Base-by-base conservation (phyloP, 2,888 invertebrate species). In the Metellina segmentata region DNA sequence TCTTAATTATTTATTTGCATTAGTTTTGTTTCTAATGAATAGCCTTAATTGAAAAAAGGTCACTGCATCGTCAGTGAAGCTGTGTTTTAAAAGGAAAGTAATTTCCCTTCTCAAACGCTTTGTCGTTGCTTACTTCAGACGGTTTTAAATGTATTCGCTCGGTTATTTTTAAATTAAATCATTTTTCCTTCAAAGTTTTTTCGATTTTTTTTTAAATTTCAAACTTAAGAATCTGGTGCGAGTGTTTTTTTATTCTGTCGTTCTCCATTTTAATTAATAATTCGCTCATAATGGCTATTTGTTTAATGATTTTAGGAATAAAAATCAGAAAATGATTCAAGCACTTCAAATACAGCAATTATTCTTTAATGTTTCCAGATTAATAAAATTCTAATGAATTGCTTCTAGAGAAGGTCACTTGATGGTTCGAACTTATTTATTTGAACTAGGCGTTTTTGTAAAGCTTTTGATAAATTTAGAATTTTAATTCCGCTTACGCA, bases 251-350 rank as follows among this genome's bases (percentile, higher is more conserved):
- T 53, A 9, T 20, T 34, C 53, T 81, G 53, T 70, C 75, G 34
- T 82, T 72, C 78, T 78, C 78, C 19, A 34, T 85, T 90, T 85
- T 85, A 90, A 83, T 90, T 79, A 90, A 90, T 78, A 90, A 72
- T 79, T 79, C 70, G 51, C 78, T 79, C 52, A 34, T 77, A 77
- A 78, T 79, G 78, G 83, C 83, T 89, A 85, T 85, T 83, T 90
- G 78, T 78, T 90, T 90, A 90, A 90, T 85, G 89, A 85, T 71
- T 90, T 74, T 19, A 48, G 8, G 85, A 75, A 88, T 88, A 75
- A 74, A 81, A 20, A 34, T 75, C 13, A 81, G 19, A 20, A 16
- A 71, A 88, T 81, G 74, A 88, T 81, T 88, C 53, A 71, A 69
- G 16, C 72, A 20, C 51, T 52, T 69, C 49, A 72, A 87, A 87